These are phyloP conservation scores for Caretta caretta DNA, from an alignment of 2,113 vertebrate species.

Conservation along the genomic window DNA sequence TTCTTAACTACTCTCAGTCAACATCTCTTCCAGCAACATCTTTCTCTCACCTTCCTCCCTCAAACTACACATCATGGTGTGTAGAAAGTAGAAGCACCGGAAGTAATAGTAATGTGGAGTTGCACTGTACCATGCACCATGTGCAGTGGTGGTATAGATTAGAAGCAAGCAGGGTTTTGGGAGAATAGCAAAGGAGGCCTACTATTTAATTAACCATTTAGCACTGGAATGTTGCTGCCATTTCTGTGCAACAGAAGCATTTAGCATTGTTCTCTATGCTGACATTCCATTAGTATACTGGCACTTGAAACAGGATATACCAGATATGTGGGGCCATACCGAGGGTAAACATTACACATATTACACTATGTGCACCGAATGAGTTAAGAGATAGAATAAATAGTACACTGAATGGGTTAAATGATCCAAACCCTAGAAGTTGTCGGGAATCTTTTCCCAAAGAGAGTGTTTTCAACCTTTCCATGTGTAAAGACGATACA, in stretches of 20 bases:
- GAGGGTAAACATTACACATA: background rate
- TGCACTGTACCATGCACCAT: background rate
- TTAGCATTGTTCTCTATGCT: background rate
- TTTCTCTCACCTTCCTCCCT: background rate
- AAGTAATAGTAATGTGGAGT: background rate
- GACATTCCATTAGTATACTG: background rate
- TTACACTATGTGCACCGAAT: background rate
- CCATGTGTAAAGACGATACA: background rate
- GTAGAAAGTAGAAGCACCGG: background rate
- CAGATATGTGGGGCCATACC: background rate
- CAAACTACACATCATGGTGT: background rate
- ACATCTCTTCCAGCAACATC: background rate
- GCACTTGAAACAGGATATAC: background rate
- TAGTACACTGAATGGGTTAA: background rate
- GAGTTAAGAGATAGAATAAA: background rate
- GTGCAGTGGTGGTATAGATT: background rate
- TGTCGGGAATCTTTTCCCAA: background rate
- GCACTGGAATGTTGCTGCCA: background rate
- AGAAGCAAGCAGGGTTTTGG: background rate
- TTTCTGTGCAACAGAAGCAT: background rate
- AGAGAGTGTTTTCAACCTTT: background rate
- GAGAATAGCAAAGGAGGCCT: background rate
- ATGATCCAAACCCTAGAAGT: background rate
- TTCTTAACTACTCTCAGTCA: background rate
- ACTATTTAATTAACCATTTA: background rate